These are phyloP conservation scores for Charaxes varanes DNA, from an alignment of 1,140 invertebrate genomes.

Conservation along the genomic window DNA sequence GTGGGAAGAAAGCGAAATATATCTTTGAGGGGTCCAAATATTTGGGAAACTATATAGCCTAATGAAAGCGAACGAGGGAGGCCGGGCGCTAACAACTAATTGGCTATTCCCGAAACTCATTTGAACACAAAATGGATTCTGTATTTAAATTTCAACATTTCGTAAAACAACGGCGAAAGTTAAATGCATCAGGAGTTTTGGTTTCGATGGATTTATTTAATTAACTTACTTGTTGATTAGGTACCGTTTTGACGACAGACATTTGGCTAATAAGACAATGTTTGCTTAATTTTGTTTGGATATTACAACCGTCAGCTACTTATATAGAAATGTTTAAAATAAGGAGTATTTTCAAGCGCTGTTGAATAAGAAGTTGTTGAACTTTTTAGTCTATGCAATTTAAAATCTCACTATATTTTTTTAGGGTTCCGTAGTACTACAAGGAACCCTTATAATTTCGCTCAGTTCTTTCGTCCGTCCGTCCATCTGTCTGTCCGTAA, in stretches of 20 bases:
- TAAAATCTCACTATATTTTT: too few species aligned
- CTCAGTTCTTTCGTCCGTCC: too few species aligned
- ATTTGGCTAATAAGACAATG: too few species aligned
- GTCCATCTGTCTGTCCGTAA: too few species aligned
- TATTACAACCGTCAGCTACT: too few species aligned
- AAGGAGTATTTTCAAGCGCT: too few species aligned
- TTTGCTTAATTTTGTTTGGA: too few species aligned
- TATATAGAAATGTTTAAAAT: too few species aligned
- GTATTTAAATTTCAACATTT: slow-evolving; percentile 73
- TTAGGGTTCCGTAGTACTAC: too few species aligned
- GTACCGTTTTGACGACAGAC: neutral
- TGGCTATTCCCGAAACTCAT: slow-evolving; percentile 73
- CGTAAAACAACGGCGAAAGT: slow-evolving; percentile 64
- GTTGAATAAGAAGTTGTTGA: too few species aligned
- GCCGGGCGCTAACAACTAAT: slow-evolving; percentile 72
- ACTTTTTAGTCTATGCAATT: too few species aligned
- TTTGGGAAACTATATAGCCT: slow-evolving; percentile 71
- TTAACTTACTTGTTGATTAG: slow-evolving; percentile 5
- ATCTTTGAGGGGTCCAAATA: slow-evolving; percentile 62
- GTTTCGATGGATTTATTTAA: slow-evolving; percentile 41
- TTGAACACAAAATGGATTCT: slow-evolving; percentile 73
- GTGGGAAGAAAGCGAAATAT: slow-evolving; percentile 58
- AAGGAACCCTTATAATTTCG: too few species aligned
- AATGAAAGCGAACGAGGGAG: slow-evolving; percentile 71
- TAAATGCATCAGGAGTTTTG: slow-evolving; percentile 57